Conservation (phyloP, 2,113 vertebrate species). For the Oplegnathus fasciatus region DNA sequence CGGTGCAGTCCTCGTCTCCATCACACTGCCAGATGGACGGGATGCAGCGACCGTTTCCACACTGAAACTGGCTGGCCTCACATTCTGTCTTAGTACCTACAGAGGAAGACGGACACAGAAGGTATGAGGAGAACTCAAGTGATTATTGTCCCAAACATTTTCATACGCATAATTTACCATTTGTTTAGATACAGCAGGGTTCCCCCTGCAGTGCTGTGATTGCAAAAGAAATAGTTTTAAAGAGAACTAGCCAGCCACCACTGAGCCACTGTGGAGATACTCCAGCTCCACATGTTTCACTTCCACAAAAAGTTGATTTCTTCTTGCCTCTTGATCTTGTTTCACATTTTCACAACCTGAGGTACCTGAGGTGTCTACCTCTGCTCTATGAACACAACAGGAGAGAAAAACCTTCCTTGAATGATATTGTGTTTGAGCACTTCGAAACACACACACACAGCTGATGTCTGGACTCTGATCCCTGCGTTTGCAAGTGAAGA, state of each 20-base stretch:
- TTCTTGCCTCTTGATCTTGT: neutral
- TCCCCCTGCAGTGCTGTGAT: conserved; percentile 13
- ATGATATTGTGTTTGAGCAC: neutral
- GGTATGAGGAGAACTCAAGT: neutral
- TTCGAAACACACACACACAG: neutral
- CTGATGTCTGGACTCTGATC: neutral
- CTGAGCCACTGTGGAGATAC: neutral
- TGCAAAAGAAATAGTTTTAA: neutral
- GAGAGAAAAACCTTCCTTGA: neutral
- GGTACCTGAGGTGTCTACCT: neutral
- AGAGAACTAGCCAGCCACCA: neutral
- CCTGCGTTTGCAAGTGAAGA: neutral
- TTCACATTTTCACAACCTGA: neutral
- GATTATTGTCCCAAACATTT: neutral
- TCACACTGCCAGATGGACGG: conserved; percentile 95
- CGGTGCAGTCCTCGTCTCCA: conserved; percentile 94
- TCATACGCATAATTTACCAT: neutral
- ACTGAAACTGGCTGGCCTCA: conserved; percentile 93
- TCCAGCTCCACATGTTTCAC: neutral
- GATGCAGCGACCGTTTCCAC: conserved; percentile 95
- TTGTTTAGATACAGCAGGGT: neutral
- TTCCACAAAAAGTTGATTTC: neutral
- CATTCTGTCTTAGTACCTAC: conserved; percentile 89
- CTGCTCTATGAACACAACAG: neutral
- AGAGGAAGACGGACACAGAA: conserved; percentile 8